phyloP scores from a whole-genome alignment of 2,888 invertebrate species.

The Xiphydria camelus region DNA sequence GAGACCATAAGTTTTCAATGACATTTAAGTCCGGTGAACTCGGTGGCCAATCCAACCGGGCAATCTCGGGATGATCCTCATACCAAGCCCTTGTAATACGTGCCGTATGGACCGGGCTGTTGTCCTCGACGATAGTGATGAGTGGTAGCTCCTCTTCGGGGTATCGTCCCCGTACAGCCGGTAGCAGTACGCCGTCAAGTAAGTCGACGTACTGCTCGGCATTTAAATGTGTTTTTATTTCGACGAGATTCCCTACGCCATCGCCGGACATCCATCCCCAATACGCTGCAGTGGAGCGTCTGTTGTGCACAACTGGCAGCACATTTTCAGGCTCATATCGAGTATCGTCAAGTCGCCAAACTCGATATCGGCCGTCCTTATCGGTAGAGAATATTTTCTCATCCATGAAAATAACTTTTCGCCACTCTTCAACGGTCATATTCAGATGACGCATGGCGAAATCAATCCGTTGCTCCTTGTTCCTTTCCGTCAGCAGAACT shows the following conservation, averaged over 20 bases:
- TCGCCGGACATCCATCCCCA: conserved; percentile 20
- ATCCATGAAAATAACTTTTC: conserved; percentile 11
- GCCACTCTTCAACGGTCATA: conserved; percentile 9
- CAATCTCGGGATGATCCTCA: conserved; percentile 17
- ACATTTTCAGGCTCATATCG: conserved; percentile 4
- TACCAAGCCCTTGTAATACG: conserved; percentile 21
- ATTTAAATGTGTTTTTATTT: conserved; percentile 15
- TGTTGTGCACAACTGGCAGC: conserved; percentile 9
- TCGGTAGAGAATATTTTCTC: conserved; percentile 18
- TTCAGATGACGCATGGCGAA: neutral
- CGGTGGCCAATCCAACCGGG: conserved; percentile 20
- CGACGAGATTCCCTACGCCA: conserved; percentile 10
- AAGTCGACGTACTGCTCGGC: conserved; percentile 17
- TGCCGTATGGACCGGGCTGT: conserved; percentile 22
- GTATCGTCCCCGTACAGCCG: conserved; percentile 13
- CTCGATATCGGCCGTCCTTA: conserved; percentile 11
- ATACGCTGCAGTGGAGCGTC: conserved; percentile 15
- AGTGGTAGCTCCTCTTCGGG: conserved; percentile 9
- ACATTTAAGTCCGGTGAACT: conserved; percentile 29
- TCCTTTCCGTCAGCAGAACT: neutral
- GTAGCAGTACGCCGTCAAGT: conserved; percentile 19
- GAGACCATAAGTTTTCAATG: conserved; percentile 30
- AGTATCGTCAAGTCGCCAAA: conserved; percentile 8
- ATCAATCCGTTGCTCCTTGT: conserved; percentile 1
- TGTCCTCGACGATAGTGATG: conserved; percentile 22